These are phyloP conservation scores for Copsychus sechellarum DNA, from an alignment of 2,113 vertebrate species.

Conservation along the genomic window DNA sequence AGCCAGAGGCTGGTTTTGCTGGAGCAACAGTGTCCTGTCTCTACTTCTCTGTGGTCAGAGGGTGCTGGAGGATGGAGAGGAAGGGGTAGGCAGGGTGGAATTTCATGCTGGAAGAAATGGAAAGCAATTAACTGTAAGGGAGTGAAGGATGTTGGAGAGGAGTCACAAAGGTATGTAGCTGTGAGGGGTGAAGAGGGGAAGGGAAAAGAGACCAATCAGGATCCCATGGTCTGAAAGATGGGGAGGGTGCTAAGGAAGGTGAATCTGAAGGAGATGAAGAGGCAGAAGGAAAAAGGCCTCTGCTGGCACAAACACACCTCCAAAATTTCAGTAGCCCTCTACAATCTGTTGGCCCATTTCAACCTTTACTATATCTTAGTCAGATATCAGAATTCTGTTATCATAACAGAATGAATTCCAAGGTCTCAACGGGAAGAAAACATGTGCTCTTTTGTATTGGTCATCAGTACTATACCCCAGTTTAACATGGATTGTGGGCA, in stretches of 20 bases:
- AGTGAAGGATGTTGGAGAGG: background rate
- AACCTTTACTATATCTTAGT: background rate
- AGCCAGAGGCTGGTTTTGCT: background rate
- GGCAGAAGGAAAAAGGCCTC: background rate
- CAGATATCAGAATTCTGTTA: background rate
- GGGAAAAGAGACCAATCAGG: background rate
- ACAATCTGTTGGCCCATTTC: background rate
- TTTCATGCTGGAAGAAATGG: background rate
- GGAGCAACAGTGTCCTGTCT: rapidly evolving
- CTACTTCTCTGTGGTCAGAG: background rate
- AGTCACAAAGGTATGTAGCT: background rate
- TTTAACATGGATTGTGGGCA: background rate
- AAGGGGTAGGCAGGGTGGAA: background rate
- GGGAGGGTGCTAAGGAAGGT: background rate
- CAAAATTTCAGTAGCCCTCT: background rate
- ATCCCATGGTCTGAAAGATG: background rate
- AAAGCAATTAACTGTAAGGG: background rate
- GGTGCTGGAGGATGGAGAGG: rapidly evolving
- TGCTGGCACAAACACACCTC: background rate
- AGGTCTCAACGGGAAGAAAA: background rate
- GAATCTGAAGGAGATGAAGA: background rate
- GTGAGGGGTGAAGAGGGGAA: background rate
- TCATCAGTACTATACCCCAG: background rate
- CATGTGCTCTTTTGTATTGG: rapidly evolving
- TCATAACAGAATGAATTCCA: background rate